phyloP scores from a whole-genome alignment of 2,888 invertebrate genomes.

The Pristionchus arcanus region DNA sequence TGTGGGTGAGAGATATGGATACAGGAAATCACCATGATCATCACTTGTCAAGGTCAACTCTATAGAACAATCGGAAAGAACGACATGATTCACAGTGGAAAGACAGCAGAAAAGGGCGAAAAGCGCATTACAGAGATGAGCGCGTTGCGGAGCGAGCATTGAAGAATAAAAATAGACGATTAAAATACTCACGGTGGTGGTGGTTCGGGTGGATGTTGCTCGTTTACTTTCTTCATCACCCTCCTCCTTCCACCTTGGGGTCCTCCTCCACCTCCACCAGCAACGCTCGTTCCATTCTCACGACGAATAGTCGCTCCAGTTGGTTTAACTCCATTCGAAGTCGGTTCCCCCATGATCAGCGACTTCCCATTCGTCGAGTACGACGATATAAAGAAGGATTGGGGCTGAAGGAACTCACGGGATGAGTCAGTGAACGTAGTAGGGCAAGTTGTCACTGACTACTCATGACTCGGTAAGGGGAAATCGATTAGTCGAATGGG shows the following conservation, averaged over 20 bases:
- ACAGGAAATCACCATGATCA: conserved; percentile 23
- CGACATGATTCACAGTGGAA: conserved; percentile 7
- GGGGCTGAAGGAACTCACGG: conserved; percentile 26
- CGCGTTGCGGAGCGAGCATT: neutral
- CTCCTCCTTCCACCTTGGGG: conserved; percentile 43
- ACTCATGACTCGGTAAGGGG: conserved; percentile 35
- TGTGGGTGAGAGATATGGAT: neutral
- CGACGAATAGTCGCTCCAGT: conserved; percentile 2
- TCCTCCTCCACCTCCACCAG: conserved; percentile 27
- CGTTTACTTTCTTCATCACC: conserved; percentile 53
- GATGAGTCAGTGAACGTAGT: conserved; percentile 36
- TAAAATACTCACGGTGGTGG: conserved; percentile 52
- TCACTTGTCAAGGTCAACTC: conserved; percentile 6
- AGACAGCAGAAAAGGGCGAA: conserved; percentile 14
- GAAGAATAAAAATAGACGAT: conserved; percentile 32
- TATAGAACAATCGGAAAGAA: neutral
- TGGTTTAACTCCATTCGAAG: conserved; percentile 47
- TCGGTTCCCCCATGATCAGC: conserved; percentile 48
- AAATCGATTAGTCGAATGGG: conserved; percentile 32
- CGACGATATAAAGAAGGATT: conserved; percentile 10
- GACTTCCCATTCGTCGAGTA: conserved; percentile 44
- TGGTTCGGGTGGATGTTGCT: conserved; percentile 29
- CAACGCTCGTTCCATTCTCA: neutral
- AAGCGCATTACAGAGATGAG: conserved; percentile 30
- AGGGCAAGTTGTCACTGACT: conserved; percentile 48